Evolutionary conservation across 2,797 vertebrate genomes (phyloP).

Genomic region (Peromyscus eremicus): DNA sequence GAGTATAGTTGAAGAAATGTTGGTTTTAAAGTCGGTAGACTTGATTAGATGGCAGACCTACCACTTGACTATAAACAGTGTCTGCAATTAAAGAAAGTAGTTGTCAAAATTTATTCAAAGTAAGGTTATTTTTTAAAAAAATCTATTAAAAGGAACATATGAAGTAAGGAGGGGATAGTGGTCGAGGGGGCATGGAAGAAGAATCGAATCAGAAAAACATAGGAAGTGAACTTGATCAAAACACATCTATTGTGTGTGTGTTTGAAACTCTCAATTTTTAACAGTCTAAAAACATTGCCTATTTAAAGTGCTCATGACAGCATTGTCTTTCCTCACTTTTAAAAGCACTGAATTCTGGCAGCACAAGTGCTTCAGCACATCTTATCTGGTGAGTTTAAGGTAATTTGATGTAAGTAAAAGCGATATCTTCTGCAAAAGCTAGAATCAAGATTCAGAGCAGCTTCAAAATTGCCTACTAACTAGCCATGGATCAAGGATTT

Average conservation of each 20-base stretch:
- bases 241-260: background rate
- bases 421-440: background rate
- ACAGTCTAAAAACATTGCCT: no score
- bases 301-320: background rate
- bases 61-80: background rate
- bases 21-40: conserved; percentile 24
- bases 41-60: background rate
- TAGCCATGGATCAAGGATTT: background rate
- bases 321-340: background rate
- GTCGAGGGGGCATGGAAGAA: background rate
- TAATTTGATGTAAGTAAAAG: background rate
- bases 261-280: background rate
- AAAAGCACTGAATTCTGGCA: background rate
- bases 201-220: background rate
- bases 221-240: background rate
- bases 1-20: background rate
- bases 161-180: background rate
- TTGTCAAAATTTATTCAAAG: conserved; percentile 14
- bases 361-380: background rate
- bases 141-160: background rate
- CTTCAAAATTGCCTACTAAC: background rate
- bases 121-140: background rate
- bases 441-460: background rate
- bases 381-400: conserved; percentile 21
- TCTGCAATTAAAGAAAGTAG: background rate